phyloP scores from a whole-genome alignment of 1,140 invertebrate genomes.

The Dysdera silvatica region DNA sequence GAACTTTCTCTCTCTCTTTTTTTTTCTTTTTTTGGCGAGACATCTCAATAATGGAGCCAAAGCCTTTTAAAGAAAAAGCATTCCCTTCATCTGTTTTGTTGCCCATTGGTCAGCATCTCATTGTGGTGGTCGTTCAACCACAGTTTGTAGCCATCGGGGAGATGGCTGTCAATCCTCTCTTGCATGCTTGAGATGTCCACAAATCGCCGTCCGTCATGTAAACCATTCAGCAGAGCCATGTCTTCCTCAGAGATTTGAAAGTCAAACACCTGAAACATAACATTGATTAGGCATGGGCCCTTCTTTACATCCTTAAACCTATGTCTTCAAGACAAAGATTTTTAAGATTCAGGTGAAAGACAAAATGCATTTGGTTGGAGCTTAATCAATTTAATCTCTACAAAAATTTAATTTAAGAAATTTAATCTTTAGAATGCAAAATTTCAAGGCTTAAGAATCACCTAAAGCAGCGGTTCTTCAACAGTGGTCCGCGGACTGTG shows the following conservation, averaged over 20 bases:
- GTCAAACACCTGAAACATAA: conserved; percentile 38
- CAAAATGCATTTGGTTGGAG: background rate
- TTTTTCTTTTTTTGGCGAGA: too few relatives aligned
- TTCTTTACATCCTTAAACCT: background rate
- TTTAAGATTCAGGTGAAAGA: background rate
- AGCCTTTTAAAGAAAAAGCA: too few relatives aligned
- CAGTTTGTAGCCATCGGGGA: conserved; percentile 45
- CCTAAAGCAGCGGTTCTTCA: too few relatives aligned
- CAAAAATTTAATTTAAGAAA: background rate
- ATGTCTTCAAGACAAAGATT: background rate
- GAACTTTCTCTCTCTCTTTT: too few relatives aligned
- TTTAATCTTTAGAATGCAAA: background rate
- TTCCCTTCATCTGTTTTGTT: too few relatives aligned
- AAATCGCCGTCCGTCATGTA: conserved; percentile 35
- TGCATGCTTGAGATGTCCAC: conserved; percentile 37
- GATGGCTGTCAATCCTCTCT: conserved; percentile 39
- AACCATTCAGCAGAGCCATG: conserved; percentile 34
- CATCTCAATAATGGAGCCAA: too few relatives aligned
- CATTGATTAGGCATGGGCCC: background rate
- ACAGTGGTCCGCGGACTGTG: too few relatives aligned
- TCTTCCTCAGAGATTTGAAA: conserved; percentile 36
- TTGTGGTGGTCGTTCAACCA: too few relatives aligned
- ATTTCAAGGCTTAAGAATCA: background rate
- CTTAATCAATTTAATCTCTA: background rate
- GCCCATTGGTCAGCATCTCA: too few relatives aligned